Evolutionary conservation across 1,140 invertebrate species (phyloP).

Genomic region (Apis cerana): DNA sequence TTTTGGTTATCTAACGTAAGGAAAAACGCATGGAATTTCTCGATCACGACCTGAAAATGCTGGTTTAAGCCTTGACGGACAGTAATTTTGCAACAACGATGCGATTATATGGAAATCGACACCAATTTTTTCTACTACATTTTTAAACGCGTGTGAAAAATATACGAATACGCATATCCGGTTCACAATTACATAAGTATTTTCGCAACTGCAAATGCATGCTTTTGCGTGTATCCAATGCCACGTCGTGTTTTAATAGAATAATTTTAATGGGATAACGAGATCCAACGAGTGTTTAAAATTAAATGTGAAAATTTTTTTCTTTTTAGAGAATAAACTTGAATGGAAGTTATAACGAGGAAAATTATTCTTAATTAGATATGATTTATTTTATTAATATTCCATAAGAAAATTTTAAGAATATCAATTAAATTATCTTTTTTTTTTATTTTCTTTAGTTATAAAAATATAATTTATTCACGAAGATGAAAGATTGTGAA

Average conservation of each 20-base stretch:
- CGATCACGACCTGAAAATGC: neutral
- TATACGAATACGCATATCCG: neutral
- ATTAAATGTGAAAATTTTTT: no score
- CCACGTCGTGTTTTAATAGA: neutral
- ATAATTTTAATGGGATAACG: neutral
- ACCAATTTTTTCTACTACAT: conserved; percentile 28
- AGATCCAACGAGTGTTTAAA: neutral
- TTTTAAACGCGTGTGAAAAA: neutral
- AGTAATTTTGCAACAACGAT: conserved; percentile 42
- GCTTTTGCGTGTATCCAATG: neutral
- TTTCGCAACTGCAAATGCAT: neutral
- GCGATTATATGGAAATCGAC: conserved; percentile 6
- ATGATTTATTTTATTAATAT: no score
- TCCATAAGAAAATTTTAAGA: neutral
- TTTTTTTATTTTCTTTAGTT: no score
- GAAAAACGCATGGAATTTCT: neutral
- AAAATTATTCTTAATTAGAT: neutral
- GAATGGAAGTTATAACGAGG: neutral
- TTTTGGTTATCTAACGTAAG: no score
- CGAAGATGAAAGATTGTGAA: no score
- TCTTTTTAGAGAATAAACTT: no score
- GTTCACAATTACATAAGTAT: neutral
- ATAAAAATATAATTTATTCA: no score
- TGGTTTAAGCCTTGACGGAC: conserved; percentile 6
- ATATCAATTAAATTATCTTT: neutral